Percentiles rank a stretch among this genome's conserved stretches.
Evolutionary conservation across 2,888 invertebrate genomes (phyloP).

Genomic region (Vanessa cardui): DNA sequence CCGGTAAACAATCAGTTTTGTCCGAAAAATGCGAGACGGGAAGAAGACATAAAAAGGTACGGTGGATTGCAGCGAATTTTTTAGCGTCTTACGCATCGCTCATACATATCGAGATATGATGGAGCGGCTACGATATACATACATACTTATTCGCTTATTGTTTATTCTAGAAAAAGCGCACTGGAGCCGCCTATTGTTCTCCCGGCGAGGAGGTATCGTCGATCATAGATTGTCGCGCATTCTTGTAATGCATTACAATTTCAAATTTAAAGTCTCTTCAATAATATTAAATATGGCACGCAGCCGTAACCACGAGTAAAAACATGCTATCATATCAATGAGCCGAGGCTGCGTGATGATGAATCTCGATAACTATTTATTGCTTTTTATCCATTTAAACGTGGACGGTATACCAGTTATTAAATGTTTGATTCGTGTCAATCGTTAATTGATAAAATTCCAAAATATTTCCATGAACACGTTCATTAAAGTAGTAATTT

Average conservation of each 20-base stretch:
- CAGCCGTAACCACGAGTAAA: constrained; percentile 26
- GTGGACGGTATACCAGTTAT: neutral
- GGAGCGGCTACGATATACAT: constrained; percentile 47
- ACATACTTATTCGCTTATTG: constrained; percentile 39
- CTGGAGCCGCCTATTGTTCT: constrained; percentile 47
- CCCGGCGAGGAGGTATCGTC: constrained; percentile 35
- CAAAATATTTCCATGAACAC: neutral
- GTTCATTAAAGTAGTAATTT: neutral
- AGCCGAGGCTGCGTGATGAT: constrained; percentile 7
- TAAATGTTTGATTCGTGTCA: constrained; percentile 3
- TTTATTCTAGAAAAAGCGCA: constrained; percentile 49
- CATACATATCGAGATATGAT: constrained; percentile 75
- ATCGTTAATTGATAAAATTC: neutral
- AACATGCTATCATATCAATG: constrained; percentile 17
- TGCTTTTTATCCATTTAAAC: neutral
- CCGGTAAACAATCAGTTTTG: constrained; percentile 83
- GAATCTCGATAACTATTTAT: constrained; percentile 10
- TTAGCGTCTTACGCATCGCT: constrained; percentile 53
- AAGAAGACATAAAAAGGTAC: constrained; percentile 76
- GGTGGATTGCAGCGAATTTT: constrained; percentile 62
- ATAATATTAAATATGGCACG: constrained; percentile 28
- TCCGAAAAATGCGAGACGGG: constrained; percentile 79
- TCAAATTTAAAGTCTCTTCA: constrained; percentile 33
- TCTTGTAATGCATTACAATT: constrained; percentile 33
- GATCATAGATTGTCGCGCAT: constrained; percentile 41